Percentiles rank a stretch among this genome's conserved stretches.
These are phyloP conservation scores for Platysteira castanea DNA, from an alignment of 2,113 vertebrate genomes.

Conservation along the genomic window DNA sequence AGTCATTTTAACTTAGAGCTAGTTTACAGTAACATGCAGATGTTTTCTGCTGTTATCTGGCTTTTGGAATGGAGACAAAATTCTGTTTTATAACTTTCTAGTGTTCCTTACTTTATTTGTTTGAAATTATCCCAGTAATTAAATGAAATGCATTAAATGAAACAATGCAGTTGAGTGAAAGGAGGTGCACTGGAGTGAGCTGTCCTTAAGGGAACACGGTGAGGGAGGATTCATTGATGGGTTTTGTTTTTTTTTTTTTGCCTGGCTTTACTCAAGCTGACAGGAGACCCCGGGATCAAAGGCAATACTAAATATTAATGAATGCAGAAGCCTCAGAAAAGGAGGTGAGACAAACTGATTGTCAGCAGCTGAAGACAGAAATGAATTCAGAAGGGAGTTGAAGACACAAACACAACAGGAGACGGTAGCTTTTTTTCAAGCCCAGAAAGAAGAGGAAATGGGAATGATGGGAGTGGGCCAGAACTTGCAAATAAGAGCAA, in stretches of 20 bases:
- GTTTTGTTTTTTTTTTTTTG: neutral
- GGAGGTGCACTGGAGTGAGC: neutral
- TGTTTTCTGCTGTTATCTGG: neutral
- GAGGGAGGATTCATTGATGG: neutral
- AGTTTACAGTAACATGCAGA: neutral
- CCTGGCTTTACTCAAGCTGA: neutral
- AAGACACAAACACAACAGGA: neutral
- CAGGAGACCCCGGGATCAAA: slow-evolving; percentile 13
- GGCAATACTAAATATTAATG: slow-evolving; percentile 19
- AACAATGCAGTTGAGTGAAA: neutral
- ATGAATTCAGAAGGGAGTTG: neutral
- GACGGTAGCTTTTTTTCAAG: neutral
- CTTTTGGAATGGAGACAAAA: neutral
- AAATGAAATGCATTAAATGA: neutral
- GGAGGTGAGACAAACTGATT: neutral
- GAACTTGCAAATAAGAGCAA: neutral
- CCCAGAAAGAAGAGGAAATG: neutral
- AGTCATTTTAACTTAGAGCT: neutral
- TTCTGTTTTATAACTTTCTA: neutral
- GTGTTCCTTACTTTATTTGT: neutral
- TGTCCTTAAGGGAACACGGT: neutral
- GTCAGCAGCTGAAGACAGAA: neutral
- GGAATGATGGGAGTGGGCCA: neutral
- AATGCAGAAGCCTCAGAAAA: neutral
- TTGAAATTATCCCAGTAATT: neutral